Base-by-base conservation (phyloP, 2,113 vertebrate species). In the Hymenochirus boettgeri region DNA sequence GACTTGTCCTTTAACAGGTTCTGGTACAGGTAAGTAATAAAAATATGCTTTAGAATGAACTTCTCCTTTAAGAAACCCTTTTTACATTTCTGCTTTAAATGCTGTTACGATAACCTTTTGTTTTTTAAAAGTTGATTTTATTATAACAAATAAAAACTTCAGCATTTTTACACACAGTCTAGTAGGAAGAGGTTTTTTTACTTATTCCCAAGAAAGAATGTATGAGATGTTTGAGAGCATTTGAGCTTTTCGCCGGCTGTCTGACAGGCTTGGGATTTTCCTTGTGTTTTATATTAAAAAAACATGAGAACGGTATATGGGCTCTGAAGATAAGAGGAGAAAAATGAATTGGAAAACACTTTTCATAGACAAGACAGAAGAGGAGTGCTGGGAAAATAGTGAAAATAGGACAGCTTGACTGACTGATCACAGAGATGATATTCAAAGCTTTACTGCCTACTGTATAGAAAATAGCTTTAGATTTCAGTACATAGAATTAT, bases 321-420 rank as follows among this genome's bases (percentile, higher is more conserved):
- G 51, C 61, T 80, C 74, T 77, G 54, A 73, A 82, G 85, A 85
- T 83, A 87, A 85, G 71, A 78, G 62, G 42, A 74, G 71, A 77
- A 75, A 82, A 84, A 82, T 77, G 76, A 84, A 82, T 75, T 80
- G 77, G 75, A 70, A 76, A 73, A 70, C 71, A 70, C 64, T 78
- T 77, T 83, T 71, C 69, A 61, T 72, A 81, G 76, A 83, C 59
- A 78, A 77, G 80, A 75, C 64, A 74, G 77, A 65, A 78, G 85
- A 77, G 58, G 47, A 42, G 53, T 69, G 50, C 82, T 77, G n/a
- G 73, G 77, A 84, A 83, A 62, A 77, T 39, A 72, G 71, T 69
- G 50, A 63, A 84, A 82, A 82, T 73, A 75, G 70, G 73, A 62
- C 72, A 64, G 76, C 71, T 76, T 80, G 75, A 48, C 74, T 24